Percentiles rank a stretch among this genome's conserved stretches.
Conservation (phyloP, 2,888 invertebrate genomes). For the Pachymerium ferrugineum region DNA sequence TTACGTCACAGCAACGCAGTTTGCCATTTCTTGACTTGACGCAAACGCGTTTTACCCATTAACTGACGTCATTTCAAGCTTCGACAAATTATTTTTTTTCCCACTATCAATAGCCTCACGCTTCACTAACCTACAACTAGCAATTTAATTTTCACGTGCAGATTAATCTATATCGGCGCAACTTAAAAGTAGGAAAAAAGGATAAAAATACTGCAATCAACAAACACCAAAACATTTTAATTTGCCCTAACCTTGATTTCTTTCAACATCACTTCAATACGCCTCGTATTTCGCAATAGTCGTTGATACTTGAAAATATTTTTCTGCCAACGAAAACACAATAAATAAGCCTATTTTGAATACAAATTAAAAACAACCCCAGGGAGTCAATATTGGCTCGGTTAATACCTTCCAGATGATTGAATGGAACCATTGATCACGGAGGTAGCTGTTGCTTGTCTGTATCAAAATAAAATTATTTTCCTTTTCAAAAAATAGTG, state of each 20-base stretch:
- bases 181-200: too few relatives aligned
- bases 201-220: too few relatives aligned
- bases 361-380: not conserved
- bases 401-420: conserved; percentile 67
- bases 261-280: conserved; percentile 66
- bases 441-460: conserved; percentile 69
- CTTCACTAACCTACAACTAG: too few relatives aligned
- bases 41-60: too few relatives aligned
- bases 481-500: not conserved
- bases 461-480: conserved; percentile 49
- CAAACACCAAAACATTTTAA: not conserved
- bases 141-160: too few relatives aligned
- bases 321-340: conserved; percentile 56
- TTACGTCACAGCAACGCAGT: too few relatives aligned
- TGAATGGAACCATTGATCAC: conserved; percentile 77
- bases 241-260: conserved; percentile 61
- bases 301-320: conserved; percentile 68
- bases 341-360: not conserved
- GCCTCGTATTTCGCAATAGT: conserved; percentile 60
- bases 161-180: too few relatives aligned
- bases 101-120: too few relatives aligned
- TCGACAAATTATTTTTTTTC: too few relatives aligned
- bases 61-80: too few relatives aligned
- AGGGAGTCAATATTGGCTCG: not conserved
- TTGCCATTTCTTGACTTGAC: too few relatives aligned